Evolutionary conservation across 2,888 invertebrate species (phyloP).

Genomic region (Nemapogon koenigi): DNA sequence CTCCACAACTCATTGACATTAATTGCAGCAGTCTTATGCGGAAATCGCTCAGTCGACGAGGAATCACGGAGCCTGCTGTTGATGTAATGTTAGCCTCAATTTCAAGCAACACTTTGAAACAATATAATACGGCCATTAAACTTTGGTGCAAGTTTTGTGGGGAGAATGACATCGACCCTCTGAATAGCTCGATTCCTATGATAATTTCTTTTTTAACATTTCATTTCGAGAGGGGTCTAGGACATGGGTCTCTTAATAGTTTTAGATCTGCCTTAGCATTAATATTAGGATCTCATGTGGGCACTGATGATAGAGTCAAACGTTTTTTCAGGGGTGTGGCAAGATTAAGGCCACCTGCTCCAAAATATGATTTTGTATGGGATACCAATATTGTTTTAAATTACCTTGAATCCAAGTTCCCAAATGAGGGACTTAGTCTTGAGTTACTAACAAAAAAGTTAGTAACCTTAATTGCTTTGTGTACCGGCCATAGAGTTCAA

Average conservation of each 20-base stretch:
- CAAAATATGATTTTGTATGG: constrained; percentile 1
- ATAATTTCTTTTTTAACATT: no score
- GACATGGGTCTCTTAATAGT: background rate
- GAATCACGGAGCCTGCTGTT: no score
- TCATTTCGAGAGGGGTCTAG: no score
- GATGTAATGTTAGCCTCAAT: no score
- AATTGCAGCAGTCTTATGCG: no score
- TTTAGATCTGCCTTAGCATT: background rate
- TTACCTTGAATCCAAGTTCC: background rate
- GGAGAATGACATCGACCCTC: no score
- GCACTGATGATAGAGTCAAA: background rate
- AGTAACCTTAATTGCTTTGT: background rate
- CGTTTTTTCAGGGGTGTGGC: background rate
- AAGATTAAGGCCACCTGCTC: background rate
- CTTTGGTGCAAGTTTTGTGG: no score
- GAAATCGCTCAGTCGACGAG: no score
- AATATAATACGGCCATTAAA: no score
- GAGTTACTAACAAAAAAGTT: background rate
- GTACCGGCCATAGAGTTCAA: constrained; percentile 1
- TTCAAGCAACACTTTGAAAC: no score
- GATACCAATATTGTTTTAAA: background rate
- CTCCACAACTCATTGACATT: background rate
- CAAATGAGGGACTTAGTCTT: background rate
- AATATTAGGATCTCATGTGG: background rate
- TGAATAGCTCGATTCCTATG: no score